Conservation (phyloP, 2,888 invertebrate genomes). For the Mactromeris polynyma region DNA sequence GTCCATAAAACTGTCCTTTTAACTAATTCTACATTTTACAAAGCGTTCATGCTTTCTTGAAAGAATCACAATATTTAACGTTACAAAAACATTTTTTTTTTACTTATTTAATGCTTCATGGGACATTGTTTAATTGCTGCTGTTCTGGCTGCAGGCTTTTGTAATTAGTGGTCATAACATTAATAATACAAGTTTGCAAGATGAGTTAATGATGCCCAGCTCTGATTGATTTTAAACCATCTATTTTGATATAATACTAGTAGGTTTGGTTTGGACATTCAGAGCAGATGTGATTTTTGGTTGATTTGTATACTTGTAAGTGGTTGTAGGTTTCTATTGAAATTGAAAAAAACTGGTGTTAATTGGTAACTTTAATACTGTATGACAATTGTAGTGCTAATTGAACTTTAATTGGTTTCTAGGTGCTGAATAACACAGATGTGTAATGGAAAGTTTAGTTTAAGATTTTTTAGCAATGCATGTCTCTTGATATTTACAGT, state of each 20-base stretch:
- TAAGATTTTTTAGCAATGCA: too few relatives aligned
- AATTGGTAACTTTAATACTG: neutral
- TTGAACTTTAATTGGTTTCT: neutral
- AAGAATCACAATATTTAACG: neutral
- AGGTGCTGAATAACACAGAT: too few relatives aligned
- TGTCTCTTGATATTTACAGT: too few relatives aligned
- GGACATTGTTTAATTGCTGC: neutral
- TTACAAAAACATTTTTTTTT: neutral
- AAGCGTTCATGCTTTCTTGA: slow-evolving; percentile 24
- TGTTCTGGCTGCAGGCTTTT: neutral
- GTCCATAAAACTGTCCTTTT: slow-evolving; percentile 50
- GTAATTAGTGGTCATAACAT: neutral
- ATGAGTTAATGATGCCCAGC: neutral
- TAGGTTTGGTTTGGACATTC: neutral
- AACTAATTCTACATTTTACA: slow-evolving; percentile 46
- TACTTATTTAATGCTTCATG: neutral
- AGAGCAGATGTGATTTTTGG: neutral
- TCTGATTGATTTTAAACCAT: neutral
- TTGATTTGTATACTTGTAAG: neutral
- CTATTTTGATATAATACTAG: neutral
- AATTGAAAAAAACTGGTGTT: neutral
- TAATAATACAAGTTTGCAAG: neutral
- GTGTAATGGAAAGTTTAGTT: too few relatives aligned
- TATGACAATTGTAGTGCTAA: neutral
- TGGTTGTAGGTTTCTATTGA: neutral